Conservation (phyloP, 1,140 invertebrate species). For the Catajapyx aquilonaris region DNA sequence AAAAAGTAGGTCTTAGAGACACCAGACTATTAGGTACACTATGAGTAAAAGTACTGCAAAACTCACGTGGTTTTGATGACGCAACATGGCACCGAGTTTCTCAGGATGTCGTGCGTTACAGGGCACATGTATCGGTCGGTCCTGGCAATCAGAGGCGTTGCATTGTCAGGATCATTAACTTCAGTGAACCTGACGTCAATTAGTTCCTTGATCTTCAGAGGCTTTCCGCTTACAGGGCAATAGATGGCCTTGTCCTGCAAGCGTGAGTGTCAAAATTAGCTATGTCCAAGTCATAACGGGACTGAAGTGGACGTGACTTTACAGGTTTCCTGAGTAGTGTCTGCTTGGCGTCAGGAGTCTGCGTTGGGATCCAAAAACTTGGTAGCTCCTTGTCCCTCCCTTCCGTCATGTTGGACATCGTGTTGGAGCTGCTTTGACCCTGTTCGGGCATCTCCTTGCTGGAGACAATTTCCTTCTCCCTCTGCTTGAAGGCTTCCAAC, state of each 20-base stretch:
- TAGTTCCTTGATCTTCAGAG: slow-evolving; percentile 79
- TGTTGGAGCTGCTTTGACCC: too few relatives aligned
- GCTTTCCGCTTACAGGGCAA: slow-evolving; percentile 80
- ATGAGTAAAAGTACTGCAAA: too few relatives aligned
- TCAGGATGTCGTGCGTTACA: slow-evolving; percentile 85
- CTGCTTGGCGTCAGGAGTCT: slow-evolving; percentile 66
- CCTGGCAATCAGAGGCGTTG: slow-evolving; percentile 55
- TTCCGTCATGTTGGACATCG: slow-evolving; percentile 55
- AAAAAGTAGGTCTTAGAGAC: too few relatives aligned
- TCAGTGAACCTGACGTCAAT: slow-evolving; percentile 84
- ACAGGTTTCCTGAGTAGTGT: slow-evolving; percentile 58
- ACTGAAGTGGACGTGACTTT: slow-evolving; percentile 17
- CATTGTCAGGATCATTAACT: slow-evolving; percentile 66
- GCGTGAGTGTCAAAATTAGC: too few relatives aligned
- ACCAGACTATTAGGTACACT: too few relatives aligned
- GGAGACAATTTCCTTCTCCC: slow-evolving; percentile 44
- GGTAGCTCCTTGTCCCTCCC: slow-evolving; percentile 53
- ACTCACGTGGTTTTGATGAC: slow-evolving; percentile 75
- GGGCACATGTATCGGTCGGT: slow-evolving; percentile 91
- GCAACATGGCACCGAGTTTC: slow-evolving; percentile 83
- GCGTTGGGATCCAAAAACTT: slow-evolving; percentile 93
- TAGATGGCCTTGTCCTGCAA: slow-evolving; percentile 59
- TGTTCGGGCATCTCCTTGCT: too few relatives aligned
- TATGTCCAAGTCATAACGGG: too few relatives aligned
- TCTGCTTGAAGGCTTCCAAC: slow-evolving; percentile 52